A percentile compares a stretch with the other conserved stretches of the same genome.
Conservation (phyloP, 2,888 invertebrate species). For the Acronicta psi region DNA sequence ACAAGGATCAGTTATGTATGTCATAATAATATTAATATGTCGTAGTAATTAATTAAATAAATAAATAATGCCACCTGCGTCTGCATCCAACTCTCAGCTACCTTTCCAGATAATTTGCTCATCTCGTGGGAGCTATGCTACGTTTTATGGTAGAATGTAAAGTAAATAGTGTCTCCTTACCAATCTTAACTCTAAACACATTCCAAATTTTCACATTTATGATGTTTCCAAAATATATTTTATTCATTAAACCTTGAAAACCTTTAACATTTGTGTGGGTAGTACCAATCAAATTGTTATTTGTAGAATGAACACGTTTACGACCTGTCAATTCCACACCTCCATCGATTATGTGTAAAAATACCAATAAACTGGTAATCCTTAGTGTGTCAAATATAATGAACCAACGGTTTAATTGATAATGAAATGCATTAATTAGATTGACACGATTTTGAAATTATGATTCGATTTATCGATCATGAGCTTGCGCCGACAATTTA, state of each 20-base stretch:
- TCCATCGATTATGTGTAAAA: conserved; percentile 55
- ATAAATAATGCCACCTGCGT: no score
- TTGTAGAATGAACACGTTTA: conserved; percentile 55
- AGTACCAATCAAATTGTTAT: conserved; percentile 58
- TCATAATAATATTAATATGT: no score
- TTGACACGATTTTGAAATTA: conserved; percentile 64
- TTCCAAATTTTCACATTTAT: conserved; percentile 36
- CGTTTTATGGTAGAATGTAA: no score
- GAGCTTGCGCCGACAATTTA: conserved; percentile 59
- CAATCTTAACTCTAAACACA: neutral
- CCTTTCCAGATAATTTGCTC: no score
- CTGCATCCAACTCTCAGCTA: no score
- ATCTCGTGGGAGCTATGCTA: no score
- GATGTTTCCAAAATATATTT: conserved; percentile 42
- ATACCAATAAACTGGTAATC: conserved; percentile 59
- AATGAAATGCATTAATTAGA: conserved; percentile 61
- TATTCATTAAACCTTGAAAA: conserved; percentile 29
- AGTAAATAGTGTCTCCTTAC: no score
- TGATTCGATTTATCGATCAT: conserved; percentile 60
- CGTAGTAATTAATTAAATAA: no score
- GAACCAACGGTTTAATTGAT: conserved; percentile 48
- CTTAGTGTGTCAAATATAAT: conserved; percentile 53
- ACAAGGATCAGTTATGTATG: no score
- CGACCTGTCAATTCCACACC: conserved; percentile 63
- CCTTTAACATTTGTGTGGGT: conserved; percentile 52